Percentiles rank a stretch among this genome's conserved stretches.
Evolutionary conservation across 2,797 vertebrate genomes (phyloP).

Genomic region (Propithecus deckenii): DNA sequence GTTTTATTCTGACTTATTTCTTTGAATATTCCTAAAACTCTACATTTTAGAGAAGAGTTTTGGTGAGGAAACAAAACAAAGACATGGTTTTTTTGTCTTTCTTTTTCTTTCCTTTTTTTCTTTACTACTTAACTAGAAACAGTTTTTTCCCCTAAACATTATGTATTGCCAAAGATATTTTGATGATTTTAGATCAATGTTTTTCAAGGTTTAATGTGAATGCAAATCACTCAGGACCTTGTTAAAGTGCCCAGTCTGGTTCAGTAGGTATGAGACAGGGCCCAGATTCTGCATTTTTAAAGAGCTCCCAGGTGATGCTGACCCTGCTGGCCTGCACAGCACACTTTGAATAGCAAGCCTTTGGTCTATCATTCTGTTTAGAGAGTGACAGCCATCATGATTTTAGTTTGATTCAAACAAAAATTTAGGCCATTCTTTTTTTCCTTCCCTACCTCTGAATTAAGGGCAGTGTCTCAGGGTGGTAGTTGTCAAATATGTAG

Average conservation of each 20-base stretch:
- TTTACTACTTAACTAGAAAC: background rate
- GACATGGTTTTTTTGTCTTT: accelerated
- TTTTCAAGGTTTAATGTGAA: background rate
- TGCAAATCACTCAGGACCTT: background rate
- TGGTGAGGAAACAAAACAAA: background rate
- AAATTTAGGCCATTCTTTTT: conserved; percentile 25
- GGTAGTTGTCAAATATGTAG: conserved; percentile 62
- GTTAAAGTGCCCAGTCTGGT: background rate
- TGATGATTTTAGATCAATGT: background rate
- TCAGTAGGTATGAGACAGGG: background rate
- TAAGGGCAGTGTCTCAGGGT: background rate
- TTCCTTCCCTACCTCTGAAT: background rate
- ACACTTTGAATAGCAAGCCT: background rate
- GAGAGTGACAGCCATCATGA: background rate
- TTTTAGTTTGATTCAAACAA: background rate
- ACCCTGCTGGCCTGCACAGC: background rate
- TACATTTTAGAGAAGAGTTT: background rate
- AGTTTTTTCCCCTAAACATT: background rate
- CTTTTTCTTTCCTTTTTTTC: background rate
- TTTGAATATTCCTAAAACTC: conserved; percentile 3
- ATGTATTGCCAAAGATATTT: conserved; percentile 7
- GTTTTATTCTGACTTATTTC: background rate
- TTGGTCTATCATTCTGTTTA: background rate
- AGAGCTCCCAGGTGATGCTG: background rate
- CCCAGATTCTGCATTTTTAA: background rate